These are phyloP conservation scores for Oenanthe oenanthe DNA, from an alignment of 2,113 vertebrate genomes.

Conservation along the genomic window DNA sequence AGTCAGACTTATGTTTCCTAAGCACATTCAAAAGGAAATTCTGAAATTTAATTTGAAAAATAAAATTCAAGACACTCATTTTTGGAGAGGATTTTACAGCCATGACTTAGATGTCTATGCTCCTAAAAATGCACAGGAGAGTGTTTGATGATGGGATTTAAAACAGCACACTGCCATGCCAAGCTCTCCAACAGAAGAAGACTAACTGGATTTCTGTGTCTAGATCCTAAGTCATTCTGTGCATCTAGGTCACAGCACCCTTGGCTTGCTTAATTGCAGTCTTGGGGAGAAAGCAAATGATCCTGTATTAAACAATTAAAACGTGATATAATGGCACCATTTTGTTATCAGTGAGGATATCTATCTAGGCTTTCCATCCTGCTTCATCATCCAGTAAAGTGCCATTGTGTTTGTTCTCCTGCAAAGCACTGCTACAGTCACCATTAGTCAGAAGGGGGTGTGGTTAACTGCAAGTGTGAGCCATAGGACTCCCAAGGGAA, in stretches of 20 bases:
- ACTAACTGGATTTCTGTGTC: background rate
- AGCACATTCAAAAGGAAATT: background rate
- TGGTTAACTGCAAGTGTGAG: background rate
- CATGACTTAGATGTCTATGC: background rate
- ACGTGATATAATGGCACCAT: background rate
- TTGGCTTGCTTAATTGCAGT: background rate
- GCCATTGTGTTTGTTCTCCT: background rate
- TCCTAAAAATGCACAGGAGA: background rate
- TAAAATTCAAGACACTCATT: background rate
- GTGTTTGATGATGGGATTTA: background rate
- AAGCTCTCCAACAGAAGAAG: background rate
- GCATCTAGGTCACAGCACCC: background rate
- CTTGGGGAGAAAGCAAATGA: constrained; percentile 10
- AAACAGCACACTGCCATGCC: background rate
- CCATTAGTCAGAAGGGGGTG: background rate
- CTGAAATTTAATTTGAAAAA: background rate
- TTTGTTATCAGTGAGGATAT: background rate
- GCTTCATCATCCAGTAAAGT: background rate
- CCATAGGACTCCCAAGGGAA: background rate
- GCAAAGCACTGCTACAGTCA: background rate
- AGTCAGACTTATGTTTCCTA: background rate
- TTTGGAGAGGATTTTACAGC: background rate
- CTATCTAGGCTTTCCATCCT: background rate
- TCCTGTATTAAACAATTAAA: background rate
- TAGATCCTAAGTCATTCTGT: background rate